Evolutionary conservation across 2,797 vertebrate species (phyloP), one percentile per base, ranked within the genome.

Genomic region (Danio albolineatus): DNA sequence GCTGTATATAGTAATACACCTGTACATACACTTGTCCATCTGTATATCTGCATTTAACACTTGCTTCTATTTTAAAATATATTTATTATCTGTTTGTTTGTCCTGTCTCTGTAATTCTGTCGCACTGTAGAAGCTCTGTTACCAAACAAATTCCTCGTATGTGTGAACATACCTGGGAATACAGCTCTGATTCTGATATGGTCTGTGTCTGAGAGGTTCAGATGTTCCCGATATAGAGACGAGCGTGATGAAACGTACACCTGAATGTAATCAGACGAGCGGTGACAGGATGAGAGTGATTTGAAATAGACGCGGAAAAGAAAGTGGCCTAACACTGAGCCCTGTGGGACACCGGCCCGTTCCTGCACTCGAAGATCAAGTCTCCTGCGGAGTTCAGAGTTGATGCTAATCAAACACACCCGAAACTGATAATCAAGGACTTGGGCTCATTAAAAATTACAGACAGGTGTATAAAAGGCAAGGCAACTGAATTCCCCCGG

Each of bases 261-360:
- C 48, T 70, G 36, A 7, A 8, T 70, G 16, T 43, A 10, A 73
- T 60, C 5, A 60, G 56, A 19, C 48, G 62, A 53, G 12, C 19
- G 14, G 39, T 56, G 13, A 57, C 53, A 10, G 6, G 21, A 59
- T 19, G 57, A 46, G 46, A 49, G 19, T 13, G 1, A 39, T 39
- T 16, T 53, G n/a, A 43, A 64, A 10, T 13, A 53, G 48, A 10
- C 38, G 10, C 10, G 36, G 14, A 76, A 64, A 61, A 28, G 19
- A 17, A 65, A 64, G 7, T 17, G 38, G 16, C 2, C 61, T 13
- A 16, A 44, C 39, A 46, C 19, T 44, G 73, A 76, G 49, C 73
- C 61, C 61, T 44, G 61, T 56, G 14, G 49, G 61, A 66, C 49
- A 66, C 39, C 51, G 56, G 10, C 69, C 21, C 48, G 70, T 41